A percentile compares a stretch with the other conserved stretches of the same genome.
Evolutionary conservation across 2,888 invertebrate species (phyloP).

Genomic region (Thelaira solivaga): DNA sequence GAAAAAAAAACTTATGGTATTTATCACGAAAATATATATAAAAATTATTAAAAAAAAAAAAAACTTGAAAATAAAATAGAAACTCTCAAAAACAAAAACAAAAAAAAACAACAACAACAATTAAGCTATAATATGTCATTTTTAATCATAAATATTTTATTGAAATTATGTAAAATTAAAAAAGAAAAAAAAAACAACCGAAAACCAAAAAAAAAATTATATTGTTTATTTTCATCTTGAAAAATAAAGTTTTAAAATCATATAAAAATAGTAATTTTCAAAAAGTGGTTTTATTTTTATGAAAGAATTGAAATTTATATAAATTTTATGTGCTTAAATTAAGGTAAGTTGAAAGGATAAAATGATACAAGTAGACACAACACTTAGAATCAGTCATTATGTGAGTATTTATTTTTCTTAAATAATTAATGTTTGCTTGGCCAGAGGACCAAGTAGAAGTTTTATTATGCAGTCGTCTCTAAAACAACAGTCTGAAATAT

Average conservation of each 20-base stretch:
- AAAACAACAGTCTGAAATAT: too few relatives aligned
- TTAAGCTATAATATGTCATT: constrained; percentile 76
- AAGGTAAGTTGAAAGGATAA: not conserved
- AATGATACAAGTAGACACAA: too few relatives aligned
- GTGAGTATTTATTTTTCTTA: too few relatives aligned
- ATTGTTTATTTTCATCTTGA: constrained; percentile 78
- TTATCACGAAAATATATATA: constrained; percentile 59
- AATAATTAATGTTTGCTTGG: too few relatives aligned
- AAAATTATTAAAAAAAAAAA: constrained; percentile 63
- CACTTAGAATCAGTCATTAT: too few relatives aligned
- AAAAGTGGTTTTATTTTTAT: constrained; percentile 41
- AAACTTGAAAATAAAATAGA: constrained; percentile 66
- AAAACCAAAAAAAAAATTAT: constrained; percentile 69
- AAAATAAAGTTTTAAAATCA: constrained; percentile 78
- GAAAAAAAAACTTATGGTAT: constrained; percentile 60
- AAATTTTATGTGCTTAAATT: not conserved
- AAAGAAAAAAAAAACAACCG: constrained; percentile 59
- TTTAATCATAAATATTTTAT: constrained; percentile 75
- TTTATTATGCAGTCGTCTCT: too few relatives aligned
- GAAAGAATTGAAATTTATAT: not conserved
- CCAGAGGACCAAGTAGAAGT: too few relatives aligned
- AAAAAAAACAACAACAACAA: too few relatives aligned
- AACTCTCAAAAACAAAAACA: constrained; percentile 64
- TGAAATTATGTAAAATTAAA: constrained; percentile 72
- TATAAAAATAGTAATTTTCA: constrained; percentile 75